phyloP scores from a whole-genome alignment of 2,888 invertebrate species.

The Diarsia rubi region DNA sequence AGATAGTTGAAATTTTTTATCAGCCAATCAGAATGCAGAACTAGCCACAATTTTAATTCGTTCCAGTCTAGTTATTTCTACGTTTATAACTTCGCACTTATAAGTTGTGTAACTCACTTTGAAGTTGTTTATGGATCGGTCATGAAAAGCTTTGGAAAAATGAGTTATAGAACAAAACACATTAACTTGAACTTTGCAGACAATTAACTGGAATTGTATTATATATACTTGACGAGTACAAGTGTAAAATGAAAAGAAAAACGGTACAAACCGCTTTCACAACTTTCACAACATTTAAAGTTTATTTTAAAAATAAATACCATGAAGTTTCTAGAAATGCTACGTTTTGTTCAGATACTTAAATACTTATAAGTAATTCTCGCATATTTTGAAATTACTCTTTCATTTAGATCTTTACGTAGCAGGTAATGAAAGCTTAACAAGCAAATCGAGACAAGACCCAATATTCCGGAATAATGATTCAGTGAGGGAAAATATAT shows the following conservation, averaged over 20 bases:
- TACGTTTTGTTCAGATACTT: conserved; percentile 41
- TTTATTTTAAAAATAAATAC: conserved; percentile 63
- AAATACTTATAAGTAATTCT: conserved; percentile 20
- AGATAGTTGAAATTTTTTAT: conserved; percentile 14
- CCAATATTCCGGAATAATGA: conserved; percentile 16
- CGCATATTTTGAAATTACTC: conserved; percentile 10
- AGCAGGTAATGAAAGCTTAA: conserved; percentile 5
- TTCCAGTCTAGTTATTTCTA: background rate
- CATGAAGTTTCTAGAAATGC: conserved; percentile 57
- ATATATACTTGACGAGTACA: conserved; percentile 48
- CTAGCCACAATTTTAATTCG: conserved; percentile 29
- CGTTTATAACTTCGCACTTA: conserved; percentile 40
- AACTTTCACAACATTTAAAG: conserved; percentile 66
- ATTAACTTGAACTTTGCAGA: conserved; percentile 62
- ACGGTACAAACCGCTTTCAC: conserved; percentile 51
- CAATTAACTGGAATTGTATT: conserved; percentile 59
- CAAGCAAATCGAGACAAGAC: background rate
- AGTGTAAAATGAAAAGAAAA: conserved; percentile 57
- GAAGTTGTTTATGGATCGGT: conserved; percentile 46
- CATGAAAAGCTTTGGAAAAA: conserved; percentile 57
- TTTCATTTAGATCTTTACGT: background rate
- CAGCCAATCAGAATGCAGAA: conserved; percentile 18
- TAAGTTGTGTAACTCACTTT: conserved; percentile 52
- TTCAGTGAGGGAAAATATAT: conserved; percentile 14
- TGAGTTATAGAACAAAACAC: conserved; percentile 60